Evolutionary conservation across 2,797 vertebrate genomes (phyloP), one percentile per base, ranked within the genome.

Genomic region (Myoxocephalus aenaeus): DNA sequence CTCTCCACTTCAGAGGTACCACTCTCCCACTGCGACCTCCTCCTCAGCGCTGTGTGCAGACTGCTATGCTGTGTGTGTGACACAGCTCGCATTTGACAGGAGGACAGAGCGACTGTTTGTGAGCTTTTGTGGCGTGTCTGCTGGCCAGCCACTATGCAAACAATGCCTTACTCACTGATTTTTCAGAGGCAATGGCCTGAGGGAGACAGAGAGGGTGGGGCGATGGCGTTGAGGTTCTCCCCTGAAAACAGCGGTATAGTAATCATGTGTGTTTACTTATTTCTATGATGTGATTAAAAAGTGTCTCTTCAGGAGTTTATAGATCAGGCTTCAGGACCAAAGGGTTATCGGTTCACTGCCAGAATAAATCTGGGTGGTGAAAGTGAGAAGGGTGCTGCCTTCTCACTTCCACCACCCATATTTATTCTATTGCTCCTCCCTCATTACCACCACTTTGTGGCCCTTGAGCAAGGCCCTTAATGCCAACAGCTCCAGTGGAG

Each of bases 41-140:
- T 53, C 32, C 50, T 83, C 46, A 56, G 15, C 8, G 14, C 20
- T 63, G 56, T 72, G 67, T 29, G 25, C 38, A 69, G 53, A 42
- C 73, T 68, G 75, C 38, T 70, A 73, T 74, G 58, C 73, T 34
- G 9, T 42, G 38, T 66, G 70, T 77, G 73, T 57, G 70, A 62
- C 79, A 65, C 38, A 57, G 57, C 42, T 64, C 3, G 4, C 54
- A 27, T 75, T 71, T 66, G 57, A 44, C 38, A 42, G 51, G 53
- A 77, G 73, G 58, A 89, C 83, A 88, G 81, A 85, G 79, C 62
- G 62, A 73, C 73, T 79, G 77, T 84, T 81, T 87, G 86, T 90
- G 84, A 77, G 73, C 67, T 79, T 83, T 80, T 50, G 69, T 86
- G 73, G 75, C 22, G 14, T 65, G 67, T 86, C 84, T 81, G 75